Conservation (phyloP, 2,797 vertebrate species). For the Melanotaenia nigrans region DNA sequence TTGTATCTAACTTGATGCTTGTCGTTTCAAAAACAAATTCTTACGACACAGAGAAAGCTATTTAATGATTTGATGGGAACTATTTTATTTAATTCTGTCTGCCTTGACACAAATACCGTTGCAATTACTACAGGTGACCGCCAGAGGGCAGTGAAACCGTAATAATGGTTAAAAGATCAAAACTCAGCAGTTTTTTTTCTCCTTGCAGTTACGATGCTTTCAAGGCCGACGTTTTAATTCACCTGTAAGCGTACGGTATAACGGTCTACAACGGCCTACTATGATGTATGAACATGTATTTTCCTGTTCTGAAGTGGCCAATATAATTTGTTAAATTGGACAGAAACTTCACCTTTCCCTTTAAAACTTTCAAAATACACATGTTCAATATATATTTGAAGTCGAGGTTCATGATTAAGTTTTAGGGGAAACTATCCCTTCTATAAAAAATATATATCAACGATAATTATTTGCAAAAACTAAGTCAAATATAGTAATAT, state of each 20-base stretch:
- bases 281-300: neutral
- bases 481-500: neutral
- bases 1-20: neutral
- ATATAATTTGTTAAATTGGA: neutral
- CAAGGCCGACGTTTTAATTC: neutral
- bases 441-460: neutral
- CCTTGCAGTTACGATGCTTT: neutral
- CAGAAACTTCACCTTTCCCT: neutral
- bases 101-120: neutral
- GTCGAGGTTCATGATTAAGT: neutral
- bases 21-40: neutral
- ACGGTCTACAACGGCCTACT: neutral
- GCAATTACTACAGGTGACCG: neutral
- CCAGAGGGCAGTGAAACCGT: conserved; percentile 3
- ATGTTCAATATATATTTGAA: neutral
- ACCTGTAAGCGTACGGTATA: neutral
- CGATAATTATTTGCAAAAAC: neutral
- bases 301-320: neutral
- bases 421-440: neutral
- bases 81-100: neutral
- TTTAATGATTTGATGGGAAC: neutral
- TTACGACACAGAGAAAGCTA: too few relatives aligned
- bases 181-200: neutral
- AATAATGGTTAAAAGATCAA: neutral
- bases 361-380: neutral